These are phyloP conservation scores for Drosophila pegasa DNA, from an alignment of 2,888 invertebrate genomes.

Conservation along the genomic window DNA sequence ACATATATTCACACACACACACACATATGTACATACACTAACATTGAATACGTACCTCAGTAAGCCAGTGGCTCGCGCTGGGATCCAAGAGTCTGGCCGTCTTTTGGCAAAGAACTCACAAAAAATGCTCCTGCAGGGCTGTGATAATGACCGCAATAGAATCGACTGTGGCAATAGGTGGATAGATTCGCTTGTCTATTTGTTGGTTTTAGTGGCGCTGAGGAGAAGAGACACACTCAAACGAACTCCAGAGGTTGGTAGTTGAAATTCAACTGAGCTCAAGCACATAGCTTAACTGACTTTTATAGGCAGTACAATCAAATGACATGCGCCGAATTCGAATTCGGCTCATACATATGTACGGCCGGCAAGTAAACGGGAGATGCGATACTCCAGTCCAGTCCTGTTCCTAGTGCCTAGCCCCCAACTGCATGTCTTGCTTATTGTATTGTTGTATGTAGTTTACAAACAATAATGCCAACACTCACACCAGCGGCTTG, in stretches of 20 bases:
- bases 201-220: conserved; percentile 24
- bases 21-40: background rate
- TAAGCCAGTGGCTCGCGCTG: conserved; percentile 57
- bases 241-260: conserved; percentile 70
- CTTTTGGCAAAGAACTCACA: conserved; percentile 45
- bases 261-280: conserved; percentile 77
- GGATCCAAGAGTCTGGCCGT: conserved; percentile 53
- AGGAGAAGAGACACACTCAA: conserved; percentile 40
- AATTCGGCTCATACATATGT: conserved; percentile 57
- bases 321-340: conserved; percentile 76
- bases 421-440: conserved; percentile 61
- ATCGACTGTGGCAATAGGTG: conserved; percentile 2
- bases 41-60: conserved; percentile 48
- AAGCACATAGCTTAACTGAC: conserved; percentile 75
- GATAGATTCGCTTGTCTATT: conserved; percentile 15
- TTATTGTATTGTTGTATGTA: conserved; percentile 80
- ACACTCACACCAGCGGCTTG: conserved; percentile 65
- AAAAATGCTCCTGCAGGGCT: conserved; percentile 8
- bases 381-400: conserved; percentile 30
- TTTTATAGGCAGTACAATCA: conserved; percentile 74
- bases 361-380: conserved; percentile 31
- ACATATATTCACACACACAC: background rate
- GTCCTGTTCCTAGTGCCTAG: conserved; percentile 12
- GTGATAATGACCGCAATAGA: conserved; percentile 1
- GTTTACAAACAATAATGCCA: conserved; percentile 80